Evolutionary conservation across 2,113 vertebrate species (phyloP).

Genomic region (Tychaedon coryphoeus): DNA sequence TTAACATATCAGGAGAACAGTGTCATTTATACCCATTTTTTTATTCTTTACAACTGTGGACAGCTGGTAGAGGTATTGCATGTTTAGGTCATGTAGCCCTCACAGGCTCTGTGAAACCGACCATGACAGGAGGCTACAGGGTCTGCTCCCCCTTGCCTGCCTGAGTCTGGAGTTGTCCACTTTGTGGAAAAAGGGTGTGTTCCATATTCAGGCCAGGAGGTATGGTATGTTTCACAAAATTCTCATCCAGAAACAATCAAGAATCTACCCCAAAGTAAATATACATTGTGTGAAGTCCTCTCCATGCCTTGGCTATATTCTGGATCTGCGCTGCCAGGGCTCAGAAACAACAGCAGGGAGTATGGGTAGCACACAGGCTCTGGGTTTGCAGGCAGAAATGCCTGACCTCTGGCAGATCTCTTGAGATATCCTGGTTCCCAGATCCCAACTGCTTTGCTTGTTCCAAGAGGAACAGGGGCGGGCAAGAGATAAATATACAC

Average conservation of each 20-base stretch:
- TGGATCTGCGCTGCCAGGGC: not conserved
- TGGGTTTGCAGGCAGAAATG: conserved; percentile 31
- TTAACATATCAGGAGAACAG: not conserved
- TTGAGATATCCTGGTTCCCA: conserved; percentile 45
- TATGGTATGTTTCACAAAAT: not conserved
- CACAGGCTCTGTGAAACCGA: not conserved
- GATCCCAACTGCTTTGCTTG: not conserved
- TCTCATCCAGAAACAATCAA: conserved; percentile 8
- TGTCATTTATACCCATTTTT: not conserved
- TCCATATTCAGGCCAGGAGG: not conserved
- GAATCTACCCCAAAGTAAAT: conserved; percentile 18
- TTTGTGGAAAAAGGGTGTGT: not conserved
- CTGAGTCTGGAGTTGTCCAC: not conserved
- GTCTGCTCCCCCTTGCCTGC: not conserved
- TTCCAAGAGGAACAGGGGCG: conserved; percentile 27
- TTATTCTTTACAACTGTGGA: not conserved
- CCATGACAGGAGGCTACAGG: not conserved
- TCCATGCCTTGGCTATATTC: not conserved
- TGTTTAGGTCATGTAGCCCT: not conserved
- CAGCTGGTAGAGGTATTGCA: not conserved
- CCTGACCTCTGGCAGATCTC: conserved; percentile 56
- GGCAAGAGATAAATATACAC: conserved; percentile 59
- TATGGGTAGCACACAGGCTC: not conserved
- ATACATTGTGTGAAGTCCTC: not conserved
- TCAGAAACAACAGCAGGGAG: conserved; percentile 5